These are phyloP conservation scores for Spea bombifrons DNA, from an alignment of 2,113 vertebrate species.

Conservation along the genomic window DNA sequence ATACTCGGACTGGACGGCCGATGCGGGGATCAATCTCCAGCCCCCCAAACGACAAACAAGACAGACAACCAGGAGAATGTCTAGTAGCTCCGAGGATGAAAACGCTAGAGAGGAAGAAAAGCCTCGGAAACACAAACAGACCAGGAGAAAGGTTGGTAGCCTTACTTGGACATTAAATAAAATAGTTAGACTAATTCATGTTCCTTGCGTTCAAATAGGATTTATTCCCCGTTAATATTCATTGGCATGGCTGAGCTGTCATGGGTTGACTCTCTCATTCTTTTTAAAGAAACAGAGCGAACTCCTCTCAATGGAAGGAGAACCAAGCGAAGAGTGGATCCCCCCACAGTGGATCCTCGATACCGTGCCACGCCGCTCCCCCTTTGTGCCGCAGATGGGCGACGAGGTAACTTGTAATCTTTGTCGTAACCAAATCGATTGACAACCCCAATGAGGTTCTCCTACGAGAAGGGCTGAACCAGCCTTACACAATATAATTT, in stretches of 20 bases:
- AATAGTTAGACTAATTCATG: too few species aligned
- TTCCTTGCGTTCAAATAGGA: too few species aligned
- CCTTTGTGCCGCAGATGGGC: constrained; percentile 97
- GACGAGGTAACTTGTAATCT: constrained; percentile 77
- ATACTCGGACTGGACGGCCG: constrained; percentile 97
- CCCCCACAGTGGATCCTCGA: constrained; percentile 93
- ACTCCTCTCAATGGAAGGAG: constrained; percentile 75
- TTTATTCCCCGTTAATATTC: too few species aligned
- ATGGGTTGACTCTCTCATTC: not conserved
- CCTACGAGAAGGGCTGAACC: too few species aligned
- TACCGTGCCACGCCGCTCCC: constrained; percentile 84
- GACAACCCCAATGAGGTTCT: too few species aligned
- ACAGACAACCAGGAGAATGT: constrained; percentile 73
- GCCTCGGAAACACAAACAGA: constrained; percentile 82
- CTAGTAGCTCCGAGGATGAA: constrained; percentile 93
- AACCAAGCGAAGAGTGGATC: constrained; percentile 85
- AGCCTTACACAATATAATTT: too few species aligned
- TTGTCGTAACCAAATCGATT: too few species aligned
- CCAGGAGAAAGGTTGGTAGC: constrained; percentile 76
- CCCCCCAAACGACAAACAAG: constrained; percentile 88
- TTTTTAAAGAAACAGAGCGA: constrained; percentile 76
- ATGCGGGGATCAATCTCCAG: constrained; percentile 96
- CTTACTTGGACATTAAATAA: too few species aligned
- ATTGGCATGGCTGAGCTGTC: not conserved
- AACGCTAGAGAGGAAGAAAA: constrained; percentile 71